A percentile compares a stretch with the other conserved stretches of the same genome.
These are phyloP conservation scores for Drosophila rufa DNA, from an alignment of 1,140 invertebrate species.

Conservation along the genomic window DNA sequence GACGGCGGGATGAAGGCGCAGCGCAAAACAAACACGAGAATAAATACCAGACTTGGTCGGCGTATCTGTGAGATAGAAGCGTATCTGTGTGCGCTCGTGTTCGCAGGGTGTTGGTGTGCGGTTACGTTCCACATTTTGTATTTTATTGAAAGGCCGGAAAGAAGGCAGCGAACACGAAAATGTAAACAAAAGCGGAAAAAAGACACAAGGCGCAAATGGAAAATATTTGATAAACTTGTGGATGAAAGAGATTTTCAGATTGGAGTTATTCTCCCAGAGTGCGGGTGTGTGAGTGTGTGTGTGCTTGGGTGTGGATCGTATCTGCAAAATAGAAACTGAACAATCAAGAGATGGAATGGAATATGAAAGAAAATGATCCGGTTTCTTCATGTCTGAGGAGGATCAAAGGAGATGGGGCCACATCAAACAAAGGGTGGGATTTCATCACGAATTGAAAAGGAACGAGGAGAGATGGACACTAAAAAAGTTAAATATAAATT, in stretches of 20 bases:
- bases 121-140: conserved; percentile 17
- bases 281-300: conserved; percentile 20
- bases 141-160: conserved; percentile 53
- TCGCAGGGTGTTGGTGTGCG: conserved; percentile 30
- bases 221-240: conserved; percentile 77
- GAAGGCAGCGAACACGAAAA: conserved; percentile 72
- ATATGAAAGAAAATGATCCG: conserved; percentile 40
- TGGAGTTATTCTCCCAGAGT: conserved; percentile 40
- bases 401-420: conserved; percentile 32
- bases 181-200: conserved; percentile 77
- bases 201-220: conserved; percentile 52
- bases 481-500: not conserved
- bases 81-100: conserved; percentile 16
- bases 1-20: conserved; percentile 61
- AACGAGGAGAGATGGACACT: not conserved
- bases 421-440: conserved; percentile 45
- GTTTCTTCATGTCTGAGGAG: conserved; percentile 48
- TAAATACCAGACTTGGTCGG: conserved; percentile 42
- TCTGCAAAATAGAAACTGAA: conserved; percentile 37
- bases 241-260: conserved; percentile 67
- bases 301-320: conserved; percentile 46
- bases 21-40: conserved; percentile 74
- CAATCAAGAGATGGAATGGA: conserved; percentile 30
- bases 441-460: conserved; percentile 63
- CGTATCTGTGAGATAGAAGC: conserved; percentile 23